These are phyloP conservation scores for Trichomycterus rosablanca DNA, from an alignment of 2,113 vertebrate species.

Conservation along the genomic window DNA sequence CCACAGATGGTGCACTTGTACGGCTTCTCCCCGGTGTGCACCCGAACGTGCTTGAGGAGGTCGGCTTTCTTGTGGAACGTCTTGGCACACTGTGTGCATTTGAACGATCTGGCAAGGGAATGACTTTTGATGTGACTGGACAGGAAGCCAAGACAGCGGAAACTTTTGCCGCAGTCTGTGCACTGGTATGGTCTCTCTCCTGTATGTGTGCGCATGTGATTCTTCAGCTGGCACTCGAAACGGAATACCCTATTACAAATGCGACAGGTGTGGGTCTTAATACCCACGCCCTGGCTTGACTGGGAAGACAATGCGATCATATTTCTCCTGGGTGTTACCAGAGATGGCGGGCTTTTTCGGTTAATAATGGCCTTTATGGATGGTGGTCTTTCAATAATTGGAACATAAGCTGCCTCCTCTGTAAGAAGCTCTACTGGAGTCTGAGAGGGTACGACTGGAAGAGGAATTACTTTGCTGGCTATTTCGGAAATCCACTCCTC, in stretches of 20 bases:
- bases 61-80: slow-evolving; percentile 59
- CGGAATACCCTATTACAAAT: slow-evolving; percentile 41
- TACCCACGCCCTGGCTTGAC: not conserved
- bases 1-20: slow-evolving; percentile 52
- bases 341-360: slow-evolving; percentile 30
- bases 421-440: slow-evolving; percentile 25
- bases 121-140: slow-evolving; percentile 45
- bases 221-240: slow-evolving; percentile 38
- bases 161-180: slow-evolving; percentile 43
- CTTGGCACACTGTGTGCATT: slow-evolving; percentile 52
- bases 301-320: not conserved
- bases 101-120: slow-evolving; percentile 43
- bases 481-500: slow-evolving; percentile 47
- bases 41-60: slow-evolving; percentile 58
- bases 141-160: slow-evolving; percentile 43
- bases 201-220: slow-evolving; percentile 42
- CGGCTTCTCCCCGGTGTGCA: slow-evolving; percentile 53
- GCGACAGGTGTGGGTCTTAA: slow-evolving; percentile 27
- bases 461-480: slow-evolving; percentile 38
- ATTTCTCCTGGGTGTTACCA: slow-evolving; percentile 10
- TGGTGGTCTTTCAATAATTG: slow-evolving; percentile 41
- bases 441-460: slow-evolving; percentile 30
- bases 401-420: slow-evolving; percentile 24
- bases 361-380: slow-evolving; percentile 43
- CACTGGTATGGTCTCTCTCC: slow-evolving; percentile 44